These are phyloP conservation scores for Hetaerina americana DNA, from an alignment of 1,140 invertebrate species.

Conservation along the genomic window DNA sequence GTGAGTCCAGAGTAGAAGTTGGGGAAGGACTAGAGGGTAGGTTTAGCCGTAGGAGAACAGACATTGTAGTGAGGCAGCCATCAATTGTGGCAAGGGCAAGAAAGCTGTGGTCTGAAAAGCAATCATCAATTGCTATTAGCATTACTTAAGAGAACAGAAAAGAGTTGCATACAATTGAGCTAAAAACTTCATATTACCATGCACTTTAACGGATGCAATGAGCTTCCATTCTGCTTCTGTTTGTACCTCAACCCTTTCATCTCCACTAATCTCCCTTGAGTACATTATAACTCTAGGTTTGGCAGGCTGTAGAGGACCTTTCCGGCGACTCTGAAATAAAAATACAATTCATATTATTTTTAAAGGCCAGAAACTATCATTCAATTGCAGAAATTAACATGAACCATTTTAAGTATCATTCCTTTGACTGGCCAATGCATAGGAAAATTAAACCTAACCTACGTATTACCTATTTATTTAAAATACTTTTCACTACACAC, in stretches of 20 bases:
- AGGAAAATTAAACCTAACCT: too few species aligned
- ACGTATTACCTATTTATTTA: too few species aligned
- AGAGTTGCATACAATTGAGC: too few species aligned
- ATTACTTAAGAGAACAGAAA: too few species aligned
- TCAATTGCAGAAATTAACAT: too few species aligned
- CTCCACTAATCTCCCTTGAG: slow-evolving; percentile 42
- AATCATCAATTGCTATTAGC: slow-evolving; percentile 9
- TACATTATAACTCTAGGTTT: slow-evolving; percentile 48
- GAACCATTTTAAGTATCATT: too few species aligned
- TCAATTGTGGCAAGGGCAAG: slow-evolving; percentile 51
- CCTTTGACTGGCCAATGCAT: too few species aligned
- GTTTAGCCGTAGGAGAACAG: slow-evolving; percentile 44
- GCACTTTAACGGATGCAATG: slow-evolving; percentile 42
- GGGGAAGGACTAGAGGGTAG: slow-evolving; percentile 30
- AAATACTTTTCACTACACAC: too few species aligned
- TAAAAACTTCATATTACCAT: too few species aligned
- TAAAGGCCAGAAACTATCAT: not conserved
- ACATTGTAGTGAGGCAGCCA: slow-evolving; percentile 45
- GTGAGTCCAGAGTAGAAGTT: slow-evolving; percentile 13
- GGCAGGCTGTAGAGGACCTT: slow-evolving; percentile 37
- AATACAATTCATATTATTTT: slow-evolving; percentile 3
- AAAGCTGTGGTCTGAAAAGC: slow-evolving; percentile 42
- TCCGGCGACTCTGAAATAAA: slow-evolving; percentile 25
- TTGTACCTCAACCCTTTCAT: slow-evolving; percentile 26
- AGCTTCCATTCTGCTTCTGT: slow-evolving; percentile 50